Percentiles rank a stretch among this genome's conserved stretches.
These are phyloP conservation scores for Eclectus roratus DNA, from an alignment of 2,113 vertebrate genomes.

Conservation along the genomic window DNA sequence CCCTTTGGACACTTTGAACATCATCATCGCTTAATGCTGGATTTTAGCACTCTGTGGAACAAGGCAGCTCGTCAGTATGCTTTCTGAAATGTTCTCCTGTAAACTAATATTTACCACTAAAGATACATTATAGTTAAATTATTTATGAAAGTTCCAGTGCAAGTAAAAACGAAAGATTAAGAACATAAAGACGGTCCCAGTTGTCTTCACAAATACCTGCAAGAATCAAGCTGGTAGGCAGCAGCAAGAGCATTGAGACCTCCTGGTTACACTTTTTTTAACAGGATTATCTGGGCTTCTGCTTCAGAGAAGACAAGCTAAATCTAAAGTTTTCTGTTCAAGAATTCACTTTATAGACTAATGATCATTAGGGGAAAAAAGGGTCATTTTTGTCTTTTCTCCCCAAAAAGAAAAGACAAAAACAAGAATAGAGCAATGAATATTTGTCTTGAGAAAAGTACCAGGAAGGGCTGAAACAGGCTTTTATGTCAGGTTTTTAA, in stretches of 20 bases:
- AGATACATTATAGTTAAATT: not conserved
- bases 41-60: not conserved
- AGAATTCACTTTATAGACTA: not conserved
- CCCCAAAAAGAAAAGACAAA: not conserved
- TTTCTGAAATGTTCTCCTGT: not conserved
- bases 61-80: not conserved
- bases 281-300: not conserved
- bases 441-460: not conserved
- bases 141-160: not conserved
- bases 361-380: no score
- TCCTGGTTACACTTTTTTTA: not conserved
- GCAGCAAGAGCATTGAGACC: not conserved
- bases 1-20: conserved; percentile 23
- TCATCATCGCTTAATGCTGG: conserved; percentile 5
- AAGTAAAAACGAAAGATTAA: not conserved
- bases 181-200: not conserved
- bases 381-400: not conserved
- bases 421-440: not conserved
- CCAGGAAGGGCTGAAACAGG: not conserved
- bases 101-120: not conserved
- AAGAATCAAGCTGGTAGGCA: not conserved
- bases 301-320: not conserved
- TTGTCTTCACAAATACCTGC: not conserved
- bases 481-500: not conserved
- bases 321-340: not conserved